Conservation (phyloP, 2,888 invertebrate genomes). For the Thecocarcelia acutangulata region DNA sequence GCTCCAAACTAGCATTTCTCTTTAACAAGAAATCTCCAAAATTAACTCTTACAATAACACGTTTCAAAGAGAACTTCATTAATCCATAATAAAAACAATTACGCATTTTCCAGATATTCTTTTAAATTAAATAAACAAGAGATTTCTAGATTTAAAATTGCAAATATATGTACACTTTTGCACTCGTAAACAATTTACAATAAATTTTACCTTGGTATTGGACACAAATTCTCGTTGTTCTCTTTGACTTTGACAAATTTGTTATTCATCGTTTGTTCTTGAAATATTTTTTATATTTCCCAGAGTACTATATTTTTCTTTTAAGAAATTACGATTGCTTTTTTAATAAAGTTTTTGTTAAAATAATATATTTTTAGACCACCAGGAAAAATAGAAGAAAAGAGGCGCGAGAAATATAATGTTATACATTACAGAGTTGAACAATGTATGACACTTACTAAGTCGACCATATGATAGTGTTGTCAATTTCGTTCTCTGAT, state of each 20-base stretch:
- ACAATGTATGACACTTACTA: conserved; percentile 18
- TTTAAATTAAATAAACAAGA: background rate
- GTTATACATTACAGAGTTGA: conserved; percentile 46
- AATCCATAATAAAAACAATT: conserved; percentile 7
- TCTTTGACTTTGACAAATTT: conserved; percentile 75
- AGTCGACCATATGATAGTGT: background rate
- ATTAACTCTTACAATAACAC: conserved; percentile 50
- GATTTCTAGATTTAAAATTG: too few relatives aligned
- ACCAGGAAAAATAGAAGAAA: conserved; percentile 40
- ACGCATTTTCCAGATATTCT: conserved; percentile 37
- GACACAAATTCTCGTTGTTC: conserved; percentile 80
- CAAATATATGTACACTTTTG: background rate
- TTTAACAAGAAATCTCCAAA: conserved; percentile 8
- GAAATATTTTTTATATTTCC: conserved; percentile 49
- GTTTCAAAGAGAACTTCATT: conserved; percentile 48
- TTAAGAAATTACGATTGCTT: conserved; percentile 3
- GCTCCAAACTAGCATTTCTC: conserved; percentile 29
- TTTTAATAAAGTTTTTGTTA: conserved; percentile 42
- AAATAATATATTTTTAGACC: conserved; percentile 21
- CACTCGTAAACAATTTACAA: conserved; percentile 1
- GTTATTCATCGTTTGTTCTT: conserved; percentile 75
- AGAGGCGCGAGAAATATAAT: conserved; percentile 60
- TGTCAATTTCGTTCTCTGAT: background rate
- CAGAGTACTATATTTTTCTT: conserved; percentile 49
- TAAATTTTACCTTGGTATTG: conserved; percentile 77